Evolutionary conservation across 2,113 vertebrate species (phyloP), one percentile per base, ranked within the genome.

Genomic region (Pristiophorus japonicus): DNA sequence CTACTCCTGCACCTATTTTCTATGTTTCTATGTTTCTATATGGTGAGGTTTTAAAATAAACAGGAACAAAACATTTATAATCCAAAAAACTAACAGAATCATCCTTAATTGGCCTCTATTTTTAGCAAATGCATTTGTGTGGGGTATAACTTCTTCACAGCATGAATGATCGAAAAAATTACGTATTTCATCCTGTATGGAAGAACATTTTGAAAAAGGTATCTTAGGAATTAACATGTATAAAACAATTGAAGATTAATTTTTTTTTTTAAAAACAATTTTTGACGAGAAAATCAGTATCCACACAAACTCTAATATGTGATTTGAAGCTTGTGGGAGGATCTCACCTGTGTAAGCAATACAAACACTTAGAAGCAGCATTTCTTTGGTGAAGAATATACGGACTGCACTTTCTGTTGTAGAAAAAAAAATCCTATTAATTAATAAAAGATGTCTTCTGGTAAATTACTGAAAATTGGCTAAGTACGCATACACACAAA

Each of bases 341-440:
- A 30, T 45, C 65, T 97, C 97, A 99, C 99, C 99, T 97, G 99
- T 99, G 96, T 99, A 99, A 14, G 98, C 98, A 27, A 98, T 99
- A 30, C 98, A 98, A 10, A 98, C 0, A 75, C 99, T 98, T 34
- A 99, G 98, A 24, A 99, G 97, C 95, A 99, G 96, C 98, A 99
- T 99, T 96, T 99, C 98, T 96, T 98, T 99, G 96, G 98, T 99
- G 96, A 98, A 96, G 24, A 97, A 98, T 62, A 99, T 96, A 96
- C 98, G 98, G 95, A 99, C 97, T 0, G 98, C 98, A 96, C 97
- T 98, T 87, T 98, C 99, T 99, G 97, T 12, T 96, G 96, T 96
- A 51, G 96, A 96, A 92, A 3, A 4, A 7, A 55, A 62, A 30
- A 1, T 55, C 27, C 12, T 4, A n/a, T 91, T 42, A 62, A 81